phyloP scores from a whole-genome alignment of 2,797 vertebrate genomes.

The Macroramphosus scolopax region DNA sequence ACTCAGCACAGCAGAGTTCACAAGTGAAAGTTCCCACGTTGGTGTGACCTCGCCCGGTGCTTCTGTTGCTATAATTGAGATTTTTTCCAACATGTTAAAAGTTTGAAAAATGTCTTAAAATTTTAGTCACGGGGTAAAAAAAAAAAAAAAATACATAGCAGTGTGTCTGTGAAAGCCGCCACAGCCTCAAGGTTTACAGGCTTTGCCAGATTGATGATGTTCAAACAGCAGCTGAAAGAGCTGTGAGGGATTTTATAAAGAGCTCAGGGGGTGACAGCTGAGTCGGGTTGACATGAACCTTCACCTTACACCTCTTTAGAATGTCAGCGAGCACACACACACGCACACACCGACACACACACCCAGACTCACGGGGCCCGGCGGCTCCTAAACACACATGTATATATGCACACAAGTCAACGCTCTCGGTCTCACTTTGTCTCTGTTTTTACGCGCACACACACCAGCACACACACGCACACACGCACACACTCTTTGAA shows the following conservation, averaged over 20 bases:
- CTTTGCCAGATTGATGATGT: constrained; percentile 60
- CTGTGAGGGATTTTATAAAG: constrained; percentile 67
- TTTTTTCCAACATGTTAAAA: constrained; percentile 4
- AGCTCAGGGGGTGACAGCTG: constrained; percentile 68
- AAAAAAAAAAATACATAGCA: not conserved
- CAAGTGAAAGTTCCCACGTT: too few species aligned
- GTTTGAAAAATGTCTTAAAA: too few species aligned
- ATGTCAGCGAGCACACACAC: constrained; percentile 54
- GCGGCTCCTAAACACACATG: constrained; percentile 27
- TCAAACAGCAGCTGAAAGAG: constrained; percentile 70
- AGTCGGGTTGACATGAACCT: constrained; percentile 64
- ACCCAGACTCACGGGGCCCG: constrained; percentile 16
- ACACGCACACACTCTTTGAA: constrained; percentile 42
- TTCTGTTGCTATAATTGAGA: too few species aligned
- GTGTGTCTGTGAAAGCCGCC: constrained; percentile 21
- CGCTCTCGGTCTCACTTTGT: constrained; percentile 16
- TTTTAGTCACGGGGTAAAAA: too few species aligned
- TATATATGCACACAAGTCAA: not conserved
- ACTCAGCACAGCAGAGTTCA: too few species aligned
- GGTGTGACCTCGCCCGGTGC: too few species aligned
- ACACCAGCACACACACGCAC: constrained; percentile 20
- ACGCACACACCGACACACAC: constrained; percentile 22
- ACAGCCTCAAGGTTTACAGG: constrained; percentile 43
- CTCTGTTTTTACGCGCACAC: constrained; percentile 1
- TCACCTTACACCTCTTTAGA: constrained; percentile 73